Conservation (phyloP, 2,113 vertebrate species). For the Oostethus manadensis region DNA sequence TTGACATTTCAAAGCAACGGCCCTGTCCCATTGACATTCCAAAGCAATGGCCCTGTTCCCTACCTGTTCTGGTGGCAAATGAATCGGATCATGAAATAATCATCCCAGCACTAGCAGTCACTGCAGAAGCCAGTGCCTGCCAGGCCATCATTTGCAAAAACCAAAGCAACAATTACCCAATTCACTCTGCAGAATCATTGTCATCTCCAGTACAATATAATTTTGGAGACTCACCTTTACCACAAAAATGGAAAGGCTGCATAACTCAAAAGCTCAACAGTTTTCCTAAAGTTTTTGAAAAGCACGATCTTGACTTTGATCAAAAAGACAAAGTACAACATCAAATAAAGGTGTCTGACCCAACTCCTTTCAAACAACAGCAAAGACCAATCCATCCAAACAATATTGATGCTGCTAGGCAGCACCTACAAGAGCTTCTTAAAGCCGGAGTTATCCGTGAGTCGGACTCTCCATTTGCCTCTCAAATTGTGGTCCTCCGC, state of each 20-base stretch:
- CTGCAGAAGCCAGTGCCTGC: background rate
- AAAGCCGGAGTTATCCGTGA: background rate
- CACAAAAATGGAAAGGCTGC: background rate
- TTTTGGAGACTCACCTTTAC: background rate
- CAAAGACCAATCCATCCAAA: background rate
- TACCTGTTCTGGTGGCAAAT: background rate
- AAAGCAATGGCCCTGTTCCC: too few relatives aligned
- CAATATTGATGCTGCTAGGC: background rate
- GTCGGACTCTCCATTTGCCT: slow-evolving; percentile 3
- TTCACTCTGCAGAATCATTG: background rate
- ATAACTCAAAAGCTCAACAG: background rate
- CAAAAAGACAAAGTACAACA: background rate
- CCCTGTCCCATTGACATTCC: too few relatives aligned
- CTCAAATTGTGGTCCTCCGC: background rate
- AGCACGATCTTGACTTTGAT: background rate
- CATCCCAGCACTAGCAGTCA: background rate
- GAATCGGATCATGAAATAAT: background rate
- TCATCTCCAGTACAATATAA: background rate
- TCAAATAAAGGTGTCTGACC: background rate
- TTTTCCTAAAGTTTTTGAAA: background rate
- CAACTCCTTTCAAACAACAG: background rate
- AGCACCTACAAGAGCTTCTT: background rate
- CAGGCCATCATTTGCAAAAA: background rate
- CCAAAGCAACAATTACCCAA: background rate
- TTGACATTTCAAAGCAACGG: too few relatives aligned